Base-by-base conservation (phyloP, 2,888 invertebrate species). In the Cephus runcator region DNA sequence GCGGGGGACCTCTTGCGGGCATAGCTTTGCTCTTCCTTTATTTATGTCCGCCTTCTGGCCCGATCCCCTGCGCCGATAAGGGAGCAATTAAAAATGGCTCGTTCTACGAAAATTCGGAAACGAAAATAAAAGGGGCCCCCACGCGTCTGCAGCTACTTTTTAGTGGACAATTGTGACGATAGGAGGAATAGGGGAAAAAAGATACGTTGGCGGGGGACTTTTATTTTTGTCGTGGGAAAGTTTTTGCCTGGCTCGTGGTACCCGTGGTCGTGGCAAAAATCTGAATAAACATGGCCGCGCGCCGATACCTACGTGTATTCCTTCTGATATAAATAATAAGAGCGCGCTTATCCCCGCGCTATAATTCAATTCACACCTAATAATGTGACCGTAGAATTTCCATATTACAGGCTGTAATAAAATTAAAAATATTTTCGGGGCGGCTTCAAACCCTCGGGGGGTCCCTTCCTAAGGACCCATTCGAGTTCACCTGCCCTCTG, bases 351-450 rank as follows among this genome's bases (percentile, higher is more conserved):
- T 79, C 81, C 80, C 68, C 76, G 77, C 77, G 82, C 89, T 88
- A 88, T 89, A 89, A 89, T 89, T 89, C 89, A 88, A 89, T 89
- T 89, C 88, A 89, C 89, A 88, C 89, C 89, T 89, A 88, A 89
- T 89, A 89, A 89, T 86, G 85, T 83, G 85, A 83, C 85, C 84
- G 79, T 81, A 84, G 87, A 86, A 89, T 89, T 88, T 87, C 87
- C 87, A 87, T 87, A 86, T 86, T 87, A 87, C 86, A 85, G 85
- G 81, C 84, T 71, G 84, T 83, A 86, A 87, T 88, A 88, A 89
- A 89, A 88, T 88, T 86, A 83, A 85, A 87, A 87, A 88, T 85
- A 86, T 87, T 84, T 84, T 87, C 84, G 84, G 85, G 85, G 84
- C 85, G 85, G 87, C 82, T 85, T 82, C 78, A 75, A 73, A 87